Conservation (phyloP, 1,140 invertebrate species). For the Sarcophaga bullata region DNA sequence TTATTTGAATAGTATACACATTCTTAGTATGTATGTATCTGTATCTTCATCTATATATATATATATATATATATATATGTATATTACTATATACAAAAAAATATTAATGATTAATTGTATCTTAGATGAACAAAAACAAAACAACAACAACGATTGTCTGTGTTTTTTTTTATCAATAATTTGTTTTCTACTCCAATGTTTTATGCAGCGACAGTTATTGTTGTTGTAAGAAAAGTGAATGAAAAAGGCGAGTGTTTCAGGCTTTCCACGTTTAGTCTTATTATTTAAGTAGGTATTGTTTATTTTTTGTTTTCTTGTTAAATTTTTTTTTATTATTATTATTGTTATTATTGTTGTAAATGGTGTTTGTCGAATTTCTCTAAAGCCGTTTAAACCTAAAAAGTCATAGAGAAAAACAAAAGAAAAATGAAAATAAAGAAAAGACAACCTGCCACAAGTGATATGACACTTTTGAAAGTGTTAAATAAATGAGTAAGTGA, state of each 20-base stretch:
- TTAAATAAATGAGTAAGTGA: background rate
- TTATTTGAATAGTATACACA: too few relatives aligned
- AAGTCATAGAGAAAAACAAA: background rate
- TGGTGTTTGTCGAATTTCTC: background rate
- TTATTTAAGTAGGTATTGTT: background rate
- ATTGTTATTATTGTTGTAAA: background rate
- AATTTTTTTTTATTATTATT: background rate
- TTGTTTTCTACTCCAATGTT: background rate
- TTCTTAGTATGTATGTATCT: too few relatives aligned
- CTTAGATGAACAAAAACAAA: constrained; percentile 1
- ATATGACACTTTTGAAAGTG: constrained; percentile 18
- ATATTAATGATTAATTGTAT: constrained; percentile 31
- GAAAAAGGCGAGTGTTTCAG: background rate
- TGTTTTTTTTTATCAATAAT: too few relatives aligned
- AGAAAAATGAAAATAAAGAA: background rate
- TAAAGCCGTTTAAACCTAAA: background rate
- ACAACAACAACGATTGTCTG: background rate
- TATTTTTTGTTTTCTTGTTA: background rate
- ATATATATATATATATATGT: background rate
- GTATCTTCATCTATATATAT: background rate
- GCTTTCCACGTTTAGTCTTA: background rate
- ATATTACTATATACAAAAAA: background rate
- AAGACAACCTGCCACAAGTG: background rate
- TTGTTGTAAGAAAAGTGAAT: constrained; percentile 12
- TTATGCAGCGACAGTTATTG: background rate